Conservation (phyloP, 2,888 invertebrate species). For the Eupithecia exiguata region DNA sequence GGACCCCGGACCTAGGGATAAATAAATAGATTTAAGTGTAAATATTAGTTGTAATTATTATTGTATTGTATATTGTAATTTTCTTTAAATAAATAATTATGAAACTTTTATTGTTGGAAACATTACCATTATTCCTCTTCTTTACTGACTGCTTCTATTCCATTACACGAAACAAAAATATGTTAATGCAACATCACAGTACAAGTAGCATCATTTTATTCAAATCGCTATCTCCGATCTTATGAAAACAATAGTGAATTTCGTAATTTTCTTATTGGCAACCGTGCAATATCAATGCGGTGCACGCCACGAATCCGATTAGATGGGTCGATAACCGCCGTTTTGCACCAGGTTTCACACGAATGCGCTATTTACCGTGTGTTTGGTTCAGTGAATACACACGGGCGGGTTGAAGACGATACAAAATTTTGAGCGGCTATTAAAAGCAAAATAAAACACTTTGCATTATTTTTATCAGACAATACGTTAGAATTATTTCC, state of each 20-base stretch:
- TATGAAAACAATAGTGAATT: conserved; percentile 63
- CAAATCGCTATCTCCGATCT: conserved; percentile 52
- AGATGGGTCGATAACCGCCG: conserved; percentile 58
- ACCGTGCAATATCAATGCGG: conserved; percentile 65
- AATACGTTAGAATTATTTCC: too few species aligned
- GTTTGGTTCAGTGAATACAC: conserved; percentile 45
- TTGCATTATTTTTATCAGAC: neutral
- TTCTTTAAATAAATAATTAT: too few species aligned
- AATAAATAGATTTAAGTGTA: too few species aligned
- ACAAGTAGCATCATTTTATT: conserved; percentile 31
- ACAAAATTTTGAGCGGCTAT: conserved; percentile 8
- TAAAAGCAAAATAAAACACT: neutral
- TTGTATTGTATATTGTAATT: too few species aligned
- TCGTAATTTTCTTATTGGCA: conserved; percentile 61
- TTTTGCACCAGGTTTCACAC: conserved; percentile 59
- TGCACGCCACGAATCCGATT: conserved; percentile 62
- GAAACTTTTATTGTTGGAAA: too few species aligned
- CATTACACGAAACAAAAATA: neutral
- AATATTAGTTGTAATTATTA: too few species aligned
- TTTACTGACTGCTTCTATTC: too few species aligned
- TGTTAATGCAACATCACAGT: conserved; percentile 11
- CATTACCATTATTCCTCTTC: neutral
- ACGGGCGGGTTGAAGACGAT: conserved; percentile 15
- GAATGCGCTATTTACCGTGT: conserved; percentile 50
- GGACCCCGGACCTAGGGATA: too few species aligned